A percentile compares a stretch with the other conserved stretches of the same genome.
Conservation (phyloP, 2,797 vertebrate species). For the Myotis myotis region DNA sequence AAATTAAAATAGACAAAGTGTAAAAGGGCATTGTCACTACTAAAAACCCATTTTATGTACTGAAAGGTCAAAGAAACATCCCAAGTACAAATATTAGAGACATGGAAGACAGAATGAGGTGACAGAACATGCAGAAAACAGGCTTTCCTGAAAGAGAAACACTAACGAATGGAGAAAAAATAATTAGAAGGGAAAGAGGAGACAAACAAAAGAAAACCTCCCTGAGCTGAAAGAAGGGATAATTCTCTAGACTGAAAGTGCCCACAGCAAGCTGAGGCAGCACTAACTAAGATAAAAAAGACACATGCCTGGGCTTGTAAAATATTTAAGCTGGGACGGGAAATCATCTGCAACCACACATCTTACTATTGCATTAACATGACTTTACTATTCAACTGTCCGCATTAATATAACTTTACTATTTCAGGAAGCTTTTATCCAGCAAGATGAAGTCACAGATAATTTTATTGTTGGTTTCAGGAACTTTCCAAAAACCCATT, state of each 20-base stretch:
- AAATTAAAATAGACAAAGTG: conserved; percentile 26
- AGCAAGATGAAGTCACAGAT: not conserved
- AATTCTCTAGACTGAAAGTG: not conserved
- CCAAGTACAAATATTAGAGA: not conserved
- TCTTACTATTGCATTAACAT: not conserved
- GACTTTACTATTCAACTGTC: not conserved
- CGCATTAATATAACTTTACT: not conserved
- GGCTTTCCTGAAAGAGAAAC: not conserved
- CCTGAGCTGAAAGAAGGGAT: not conserved
- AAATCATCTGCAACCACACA: not conserved
- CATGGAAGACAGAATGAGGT: not conserved
- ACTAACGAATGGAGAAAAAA: not conserved
- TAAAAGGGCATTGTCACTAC: not conserved
- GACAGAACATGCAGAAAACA: not conserved
- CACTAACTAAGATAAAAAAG: not conserved
- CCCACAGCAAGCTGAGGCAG: not conserved
- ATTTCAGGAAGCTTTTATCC: conserved; percentile 18
- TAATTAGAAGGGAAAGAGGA: not conserved
- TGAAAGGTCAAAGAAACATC: not conserved
- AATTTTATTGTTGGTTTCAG: not conserved
- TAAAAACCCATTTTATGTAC: not conserved
- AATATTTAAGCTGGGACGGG: not conserved
- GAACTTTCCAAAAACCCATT: not conserved
- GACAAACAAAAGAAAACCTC: not conserved
- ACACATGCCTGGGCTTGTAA: not conserved